Evolutionary conservation across 2,888 invertebrate species (phyloP).

Genomic region (Bombyx huttoni): DNA sequence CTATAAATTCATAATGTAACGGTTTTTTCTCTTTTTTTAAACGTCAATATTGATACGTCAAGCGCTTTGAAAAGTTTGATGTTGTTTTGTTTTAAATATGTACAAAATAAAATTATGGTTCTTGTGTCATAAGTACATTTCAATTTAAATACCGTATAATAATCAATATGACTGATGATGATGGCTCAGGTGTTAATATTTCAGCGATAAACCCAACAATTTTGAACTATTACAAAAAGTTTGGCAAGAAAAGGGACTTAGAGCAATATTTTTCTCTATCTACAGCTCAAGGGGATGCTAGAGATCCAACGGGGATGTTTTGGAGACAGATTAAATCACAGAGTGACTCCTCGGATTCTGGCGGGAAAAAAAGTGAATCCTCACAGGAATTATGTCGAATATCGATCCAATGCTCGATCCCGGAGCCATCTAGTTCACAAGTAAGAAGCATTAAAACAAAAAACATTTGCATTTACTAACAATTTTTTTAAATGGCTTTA

Average conservation of each 20-base stretch:
- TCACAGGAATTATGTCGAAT: conserved; percentile 56
- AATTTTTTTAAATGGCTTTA: too few relatives aligned
- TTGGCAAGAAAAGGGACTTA: conserved; percentile 76
- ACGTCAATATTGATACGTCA: background rate
- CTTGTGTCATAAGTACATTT: background rate
- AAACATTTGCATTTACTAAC: background rate
- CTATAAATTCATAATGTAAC: background rate
- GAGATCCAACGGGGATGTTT: conserved; percentile 48
- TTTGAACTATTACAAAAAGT: conserved; percentile 79
- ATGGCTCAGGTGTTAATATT: conserved; percentile 7
- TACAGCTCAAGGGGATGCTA: conserved; percentile 52
- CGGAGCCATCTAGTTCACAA: conserved; percentile 40
- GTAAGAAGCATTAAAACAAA: conserved; percentile 14
- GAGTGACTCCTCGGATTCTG: conserved; percentile 53
- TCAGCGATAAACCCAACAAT: conserved; percentile 50
- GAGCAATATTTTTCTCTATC: conserved; percentile 76
- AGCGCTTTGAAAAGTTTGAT: conserved; percentile 2
- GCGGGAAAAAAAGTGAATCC: conserved; percentile 46
- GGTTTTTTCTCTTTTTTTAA: background rate
- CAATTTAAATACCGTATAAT: background rate
- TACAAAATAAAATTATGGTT: background rate
- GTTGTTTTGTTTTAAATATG: conserved; percentile 6
- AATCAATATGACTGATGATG: conserved; percentile 30
- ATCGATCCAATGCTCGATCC: conserved; percentile 50
- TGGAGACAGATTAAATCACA: conserved; percentile 60